A percentile compares a stretch with the other conserved stretches of the same genome.
phyloP scores from a whole-genome alignment of 2,797 vertebrate species.

The Pyrocephalus nanus region DNA sequence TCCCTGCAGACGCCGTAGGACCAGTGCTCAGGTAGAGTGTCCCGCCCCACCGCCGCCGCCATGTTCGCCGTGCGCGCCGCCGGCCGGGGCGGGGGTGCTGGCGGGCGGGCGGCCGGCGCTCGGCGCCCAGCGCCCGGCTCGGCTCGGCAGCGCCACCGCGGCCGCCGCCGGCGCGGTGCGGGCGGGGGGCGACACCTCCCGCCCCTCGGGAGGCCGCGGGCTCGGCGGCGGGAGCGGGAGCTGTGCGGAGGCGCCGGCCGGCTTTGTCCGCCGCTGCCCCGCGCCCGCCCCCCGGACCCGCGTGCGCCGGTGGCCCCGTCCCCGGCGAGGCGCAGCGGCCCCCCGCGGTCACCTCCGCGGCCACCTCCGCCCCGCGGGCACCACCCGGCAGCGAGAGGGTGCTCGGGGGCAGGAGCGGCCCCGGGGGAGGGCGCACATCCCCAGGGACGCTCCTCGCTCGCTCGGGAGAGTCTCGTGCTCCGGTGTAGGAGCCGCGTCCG shows the following conservation, averaged over 20 bases:
- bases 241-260: neutral
- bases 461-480: rapidly evolving
- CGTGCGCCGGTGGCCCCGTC: neutral
- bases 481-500: neutral
- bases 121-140: neutral
- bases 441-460: rapidly evolving
- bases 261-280: neutral
- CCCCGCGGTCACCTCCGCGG: neutral
- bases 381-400: neutral
- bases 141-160: constrained; percentile 54
- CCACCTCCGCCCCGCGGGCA: neutral
- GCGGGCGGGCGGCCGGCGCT: neutral
- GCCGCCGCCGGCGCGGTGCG: constrained; percentile 31
- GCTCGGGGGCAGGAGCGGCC: neutral
- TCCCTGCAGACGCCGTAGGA: constrained; percentile 94
- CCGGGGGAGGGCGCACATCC: neutral
- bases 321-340: neutral
- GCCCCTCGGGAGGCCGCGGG: no score
- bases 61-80: constrained; percentile 81
- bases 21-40: constrained; percentile 93
- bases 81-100: constrained; percentile 9
- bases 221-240: neutral
- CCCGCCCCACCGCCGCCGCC: constrained; percentile 94
- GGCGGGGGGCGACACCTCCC: neutral
- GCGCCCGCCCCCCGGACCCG: neutral